Evolutionary conservation across 1,140 invertebrate species (phyloP).

Genomic region (Asobara japonica): DNA sequence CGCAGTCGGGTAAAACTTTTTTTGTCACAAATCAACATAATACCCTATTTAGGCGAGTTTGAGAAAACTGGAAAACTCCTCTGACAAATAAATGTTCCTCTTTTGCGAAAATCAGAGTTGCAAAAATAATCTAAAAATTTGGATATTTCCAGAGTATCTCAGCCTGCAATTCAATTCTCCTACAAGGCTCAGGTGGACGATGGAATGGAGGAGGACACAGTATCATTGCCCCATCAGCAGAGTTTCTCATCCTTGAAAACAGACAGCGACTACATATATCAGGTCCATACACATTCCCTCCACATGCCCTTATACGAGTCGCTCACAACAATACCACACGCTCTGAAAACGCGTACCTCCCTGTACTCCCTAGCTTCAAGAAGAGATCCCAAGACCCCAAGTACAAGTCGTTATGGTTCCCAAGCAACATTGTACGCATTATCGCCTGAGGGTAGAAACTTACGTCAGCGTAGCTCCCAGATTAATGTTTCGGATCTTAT

Average conservation of each 20-base stretch:
- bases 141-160: conserved; percentile 72
- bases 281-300: conserved; percentile 70
- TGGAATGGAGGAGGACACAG: conserved; percentile 79
- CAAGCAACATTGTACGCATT: conserved; percentile 46
- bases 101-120: too few species aligned
- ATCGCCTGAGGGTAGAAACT: conserved; percentile 47
- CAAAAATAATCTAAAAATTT: too few species aligned
- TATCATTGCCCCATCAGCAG: conserved; percentile 81
- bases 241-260: conserved; percentile 81
- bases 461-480: conserved; percentile 36
- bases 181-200: conserved; percentile 86
- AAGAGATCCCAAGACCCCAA: conserved; percentile 43
- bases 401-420: conserved; percentile 44
- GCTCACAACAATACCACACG: conserved; percentile 49
- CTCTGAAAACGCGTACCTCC: conserved; percentile 50
- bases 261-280: conserved; percentile 82
- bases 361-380: conserved; percentile 47
- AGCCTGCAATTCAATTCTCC: conserved; percentile 82
- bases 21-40: too few species aligned
- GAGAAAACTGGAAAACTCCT: too few species aligned
- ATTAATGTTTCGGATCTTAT: conserved; percentile 35
- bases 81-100: too few species aligned
- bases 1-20: too few species aligned
- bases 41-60: too few species aligned
- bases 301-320: conserved; percentile 61